Conservation (phyloP, 2,797 vertebrate species). For the Onychomys leucogaster region DNA sequence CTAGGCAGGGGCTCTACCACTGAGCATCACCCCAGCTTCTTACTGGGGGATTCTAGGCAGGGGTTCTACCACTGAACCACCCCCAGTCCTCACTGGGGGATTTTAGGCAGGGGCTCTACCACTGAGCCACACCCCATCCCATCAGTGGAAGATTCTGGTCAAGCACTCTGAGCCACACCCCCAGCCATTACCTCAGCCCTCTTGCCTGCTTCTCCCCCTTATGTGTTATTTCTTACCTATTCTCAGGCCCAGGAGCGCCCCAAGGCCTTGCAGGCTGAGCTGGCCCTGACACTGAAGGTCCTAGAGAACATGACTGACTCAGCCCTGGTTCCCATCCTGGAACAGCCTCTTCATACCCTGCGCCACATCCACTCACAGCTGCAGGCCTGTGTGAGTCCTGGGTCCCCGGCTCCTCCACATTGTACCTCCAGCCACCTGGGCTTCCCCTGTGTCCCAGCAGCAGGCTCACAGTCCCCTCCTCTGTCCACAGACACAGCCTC, state of each 20-base stretch:
- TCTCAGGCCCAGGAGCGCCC: conserved; percentile 31
- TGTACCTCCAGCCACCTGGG: rapidly evolving
- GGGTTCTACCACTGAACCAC: too few relatives aligned
- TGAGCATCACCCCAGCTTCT: too few relatives aligned
- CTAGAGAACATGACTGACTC: not conserved
- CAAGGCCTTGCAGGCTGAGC: conserved; percentile 37
- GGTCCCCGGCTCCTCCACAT: not conserved
- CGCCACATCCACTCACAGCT: not conserved
- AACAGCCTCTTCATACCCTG: not conserved
- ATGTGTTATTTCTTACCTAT: not conserved
- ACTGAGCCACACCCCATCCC: not conserved
- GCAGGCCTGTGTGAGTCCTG: conserved; percentile 51
- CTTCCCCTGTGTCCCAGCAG: too few relatives aligned
- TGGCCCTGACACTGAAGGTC: conserved; percentile 38
- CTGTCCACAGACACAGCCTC: not conserved
- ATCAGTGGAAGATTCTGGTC: not conserved
- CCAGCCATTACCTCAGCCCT: not conserved
- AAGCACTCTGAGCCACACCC: not conserved
- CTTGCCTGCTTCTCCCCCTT: not conserved
- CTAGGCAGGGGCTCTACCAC: too few relatives aligned
- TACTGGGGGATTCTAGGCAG: too few relatives aligned
- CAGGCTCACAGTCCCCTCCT: not conserved
- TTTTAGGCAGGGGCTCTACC: too few relatives aligned
- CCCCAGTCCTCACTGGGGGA: too few relatives aligned
- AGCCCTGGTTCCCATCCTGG: not conserved